phyloP scores from a whole-genome alignment of 2,797 vertebrate species.

The Diglossa cyanea region DNA sequence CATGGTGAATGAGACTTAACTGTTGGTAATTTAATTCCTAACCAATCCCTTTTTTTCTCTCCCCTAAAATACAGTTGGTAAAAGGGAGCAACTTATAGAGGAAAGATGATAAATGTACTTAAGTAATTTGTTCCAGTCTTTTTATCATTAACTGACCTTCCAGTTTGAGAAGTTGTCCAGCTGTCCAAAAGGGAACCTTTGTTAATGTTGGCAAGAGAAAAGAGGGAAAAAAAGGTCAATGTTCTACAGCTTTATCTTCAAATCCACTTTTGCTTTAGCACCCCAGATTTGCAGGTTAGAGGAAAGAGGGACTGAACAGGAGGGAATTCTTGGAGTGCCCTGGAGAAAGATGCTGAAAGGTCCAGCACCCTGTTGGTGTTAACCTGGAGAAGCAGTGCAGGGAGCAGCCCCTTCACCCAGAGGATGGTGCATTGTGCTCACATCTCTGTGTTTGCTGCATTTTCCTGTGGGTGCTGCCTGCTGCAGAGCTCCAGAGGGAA shows the following conservation, averaged over 20 bases:
- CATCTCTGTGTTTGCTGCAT: neutral
- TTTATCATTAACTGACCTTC: neutral
- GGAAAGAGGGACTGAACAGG: neutral
- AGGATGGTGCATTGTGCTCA: neutral
- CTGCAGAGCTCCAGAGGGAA: neutral
- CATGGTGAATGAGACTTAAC: neutral
- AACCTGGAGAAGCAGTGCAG: neutral
- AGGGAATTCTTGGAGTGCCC: neutral
- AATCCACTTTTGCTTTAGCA: neutral
- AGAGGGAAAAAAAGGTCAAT: fast-evolving
- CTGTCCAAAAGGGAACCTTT: neutral
- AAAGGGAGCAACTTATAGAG: neutral
- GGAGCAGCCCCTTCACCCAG: neutral
- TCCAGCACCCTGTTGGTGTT: neutral
- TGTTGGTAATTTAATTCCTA: neutral
- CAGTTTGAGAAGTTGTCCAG: neutral
- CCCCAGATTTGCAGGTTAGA: neutral
- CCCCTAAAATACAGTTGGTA: neutral
- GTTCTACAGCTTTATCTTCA: neutral
- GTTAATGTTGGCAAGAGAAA: neutral
- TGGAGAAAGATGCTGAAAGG: neutral
- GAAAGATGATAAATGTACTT: neutral
- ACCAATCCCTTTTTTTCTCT: neutral
- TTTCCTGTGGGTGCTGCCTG: neutral
- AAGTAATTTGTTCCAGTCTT: neutral